phyloP scores from a whole-genome alignment of 2,888 invertebrate species.

The Dinocampus coccinellae region DNA sequence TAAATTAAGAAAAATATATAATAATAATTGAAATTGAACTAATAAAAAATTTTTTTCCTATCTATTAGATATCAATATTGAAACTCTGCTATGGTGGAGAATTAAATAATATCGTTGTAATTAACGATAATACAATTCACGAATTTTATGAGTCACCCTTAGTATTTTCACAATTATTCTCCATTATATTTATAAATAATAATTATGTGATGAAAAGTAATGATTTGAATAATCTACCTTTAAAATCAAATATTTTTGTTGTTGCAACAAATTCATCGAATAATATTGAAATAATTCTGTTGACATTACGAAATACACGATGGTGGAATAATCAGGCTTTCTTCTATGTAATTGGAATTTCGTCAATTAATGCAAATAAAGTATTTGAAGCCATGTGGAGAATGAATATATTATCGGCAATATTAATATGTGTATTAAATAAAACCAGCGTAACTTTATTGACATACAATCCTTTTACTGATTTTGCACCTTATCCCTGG shows the following conservation, averaged over 20 bases:
- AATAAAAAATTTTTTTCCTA: too few relatives aligned
- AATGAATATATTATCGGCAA: background rate
- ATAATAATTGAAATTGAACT: too few relatives aligned
- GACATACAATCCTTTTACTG: background rate
- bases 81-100: background rate
- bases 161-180: background rate
- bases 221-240: background rate
- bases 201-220: background rate
- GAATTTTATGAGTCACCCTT: background rate
- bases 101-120: background rate
- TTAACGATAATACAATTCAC: too few relatives aligned
- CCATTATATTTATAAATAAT: background rate
- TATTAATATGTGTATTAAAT: background rate
- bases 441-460: background rate
- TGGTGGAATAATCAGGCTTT: background rate
- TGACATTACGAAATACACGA: background rate
- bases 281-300: background rate
- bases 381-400: background rate
- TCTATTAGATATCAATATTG: background rate
- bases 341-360: background rate
- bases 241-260: background rate
- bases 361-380: background rate
- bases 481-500: constrained; percentile 4
- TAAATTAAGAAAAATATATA: too few relatives aligned
- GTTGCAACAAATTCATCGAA: background rate